Percentiles rank a stretch among this genome's conserved stretches.
phyloP scores from a whole-genome alignment of 2,888 invertebrate genomes.

The Eupithecia tripunctaria region DNA sequence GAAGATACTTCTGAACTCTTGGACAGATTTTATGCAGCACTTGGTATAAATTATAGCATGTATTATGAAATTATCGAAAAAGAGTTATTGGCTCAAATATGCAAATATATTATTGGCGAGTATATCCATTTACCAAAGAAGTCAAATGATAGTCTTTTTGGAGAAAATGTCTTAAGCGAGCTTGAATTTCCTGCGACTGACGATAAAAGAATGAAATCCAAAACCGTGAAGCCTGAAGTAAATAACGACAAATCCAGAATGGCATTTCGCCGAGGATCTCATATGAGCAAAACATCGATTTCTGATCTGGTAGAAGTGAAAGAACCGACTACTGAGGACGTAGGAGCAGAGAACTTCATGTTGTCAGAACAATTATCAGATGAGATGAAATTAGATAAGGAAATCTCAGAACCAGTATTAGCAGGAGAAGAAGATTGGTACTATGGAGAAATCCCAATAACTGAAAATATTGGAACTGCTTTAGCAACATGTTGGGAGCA shows the following conservation, averaged over 20 bases:
- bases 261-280: constrained; percentile 59
- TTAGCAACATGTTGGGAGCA: constrained; percentile 82
- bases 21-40: constrained; percentile 84
- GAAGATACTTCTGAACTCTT: constrained; percentile 78
- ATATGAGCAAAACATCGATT: constrained; percentile 57
- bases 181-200: constrained; percentile 68
- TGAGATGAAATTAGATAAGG: constrained; percentile 34
- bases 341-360: constrained; percentile 45
- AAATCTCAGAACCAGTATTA: constrained; percentile 48
- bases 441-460: constrained; percentile 73
- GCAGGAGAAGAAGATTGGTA: constrained; percentile 79
- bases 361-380: constrained; percentile 46
- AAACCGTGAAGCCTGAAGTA: constrained; percentile 69
- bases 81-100: constrained; percentile 79
- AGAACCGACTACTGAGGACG: constrained; percentile 53
- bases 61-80: constrained; percentile 84
- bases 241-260: constrained; percentile 62
- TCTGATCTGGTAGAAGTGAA: constrained; percentile 61
- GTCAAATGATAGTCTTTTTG: constrained; percentile 70
- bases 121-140: constrained; percentile 59
- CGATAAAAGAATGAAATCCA: constrained; percentile 70
- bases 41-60: constrained; percentile 85
- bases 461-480: constrained; percentile 63
- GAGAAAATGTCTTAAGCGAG: constrained; percentile 64
- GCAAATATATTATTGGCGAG: constrained; percentile 78